A percentile compares a stretch with the other conserved stretches of the same genome.
Evolutionary conservation across 2,888 invertebrate genomes (phyloP).

Genomic region (Diogma glabrata): DNA sequence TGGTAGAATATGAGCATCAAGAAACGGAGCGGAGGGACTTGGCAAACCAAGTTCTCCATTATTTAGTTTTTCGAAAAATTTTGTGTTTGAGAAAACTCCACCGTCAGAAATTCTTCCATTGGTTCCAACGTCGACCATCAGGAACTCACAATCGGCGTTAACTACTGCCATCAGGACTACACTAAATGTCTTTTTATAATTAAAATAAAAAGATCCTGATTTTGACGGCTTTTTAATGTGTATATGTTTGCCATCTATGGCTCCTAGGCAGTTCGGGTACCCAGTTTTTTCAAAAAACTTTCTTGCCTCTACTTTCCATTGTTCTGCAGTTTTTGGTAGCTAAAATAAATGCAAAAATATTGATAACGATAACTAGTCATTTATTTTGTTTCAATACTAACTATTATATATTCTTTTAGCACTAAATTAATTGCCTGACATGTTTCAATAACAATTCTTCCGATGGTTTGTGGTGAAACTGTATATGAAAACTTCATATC

Average conservation of each 20-base stretch:
- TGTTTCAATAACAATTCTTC: not conserved
- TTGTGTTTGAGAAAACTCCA: not conserved
- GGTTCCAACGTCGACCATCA: not conserved
- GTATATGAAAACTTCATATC: slow-evolving; percentile 1
- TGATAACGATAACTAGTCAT: not conserved
- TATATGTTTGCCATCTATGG: not conserved
- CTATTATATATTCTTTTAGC: slow-evolving; percentile 2
- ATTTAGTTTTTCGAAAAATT: not conserved
- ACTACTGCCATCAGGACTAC: not conserved
- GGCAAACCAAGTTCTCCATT: not conserved
- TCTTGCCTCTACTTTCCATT: slow-evolving; percentile 3
- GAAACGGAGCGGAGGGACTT: not conserved
- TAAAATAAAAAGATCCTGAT: not conserved
- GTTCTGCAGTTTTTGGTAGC: slow-evolving; percentile 1
- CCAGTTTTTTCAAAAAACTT: slow-evolving; percentile 1
- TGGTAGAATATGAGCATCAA: not conserved
- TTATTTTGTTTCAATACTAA: not conserved
- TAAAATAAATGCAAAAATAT: not conserved
- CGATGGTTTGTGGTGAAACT: slow-evolving; percentile 1
- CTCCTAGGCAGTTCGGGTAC: not conserved
- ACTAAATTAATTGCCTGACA: slow-evolving; percentile 5
- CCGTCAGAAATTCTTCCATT: not conserved
- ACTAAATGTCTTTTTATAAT: slow-evolving; percentile 1
- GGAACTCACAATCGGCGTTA: not conserved
- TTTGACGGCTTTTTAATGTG: not conserved